Percentiles rank a stretch among this genome's conserved stretches.
These are phyloP conservation scores for Entelurus aequoreus DNA, from an alignment of 2,113 vertebrate species.

Conservation along the genomic window DNA sequence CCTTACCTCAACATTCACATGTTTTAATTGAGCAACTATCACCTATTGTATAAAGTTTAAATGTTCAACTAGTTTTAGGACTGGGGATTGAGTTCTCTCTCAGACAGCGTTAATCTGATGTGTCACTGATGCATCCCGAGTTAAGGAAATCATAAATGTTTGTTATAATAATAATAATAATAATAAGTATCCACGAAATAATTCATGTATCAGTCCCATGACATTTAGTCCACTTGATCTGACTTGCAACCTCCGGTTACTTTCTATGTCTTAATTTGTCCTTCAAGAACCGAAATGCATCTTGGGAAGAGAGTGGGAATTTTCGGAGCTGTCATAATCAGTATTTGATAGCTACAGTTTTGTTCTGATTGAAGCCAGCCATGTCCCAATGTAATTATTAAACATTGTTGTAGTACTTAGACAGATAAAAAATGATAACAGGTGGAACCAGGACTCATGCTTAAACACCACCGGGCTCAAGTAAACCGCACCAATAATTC, in stretches of 20 bases:
- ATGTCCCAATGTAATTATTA: neutral
- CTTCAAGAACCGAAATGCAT: no score
- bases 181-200: neutral
- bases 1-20: no score
- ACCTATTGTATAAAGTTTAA: neutral
- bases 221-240: neutral
- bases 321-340: neutral
- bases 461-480: no score
- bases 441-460: no score
- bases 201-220: neutral
- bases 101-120: neutral
- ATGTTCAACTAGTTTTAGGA: constrained; percentile 11
- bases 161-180: neutral
- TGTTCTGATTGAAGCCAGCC: neutral
- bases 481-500: no score
- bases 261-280: neutral
- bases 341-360: neutral
- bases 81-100: neutral
- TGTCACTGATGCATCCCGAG: neutral
- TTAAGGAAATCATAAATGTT: neutral
- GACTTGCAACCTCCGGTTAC: neutral
- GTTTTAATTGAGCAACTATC: neutral
- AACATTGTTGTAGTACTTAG: neutral
- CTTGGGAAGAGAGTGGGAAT: no score
- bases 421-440: no score